These are phyloP conservation scores for Pongo pygmaeus DNA, from an alignment of 2,113 vertebrate species.

Conservation along the genomic window DNA sequence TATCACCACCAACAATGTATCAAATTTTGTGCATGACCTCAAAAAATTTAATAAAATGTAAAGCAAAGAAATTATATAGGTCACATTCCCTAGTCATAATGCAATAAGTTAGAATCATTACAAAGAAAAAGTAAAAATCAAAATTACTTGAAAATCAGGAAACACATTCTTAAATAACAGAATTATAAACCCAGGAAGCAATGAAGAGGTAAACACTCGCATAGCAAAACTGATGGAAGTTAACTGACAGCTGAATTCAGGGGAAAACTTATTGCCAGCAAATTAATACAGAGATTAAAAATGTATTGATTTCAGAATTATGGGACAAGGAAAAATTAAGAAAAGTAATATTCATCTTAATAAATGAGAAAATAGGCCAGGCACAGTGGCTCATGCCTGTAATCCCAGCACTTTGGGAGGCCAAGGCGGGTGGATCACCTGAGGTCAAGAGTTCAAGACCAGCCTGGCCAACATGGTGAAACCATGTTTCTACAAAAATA, in stretches of 20 bases:
- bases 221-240: not conserved
- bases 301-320: not conserved
- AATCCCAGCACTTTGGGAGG: no score
- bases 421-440: no score
- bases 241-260: not conserved
- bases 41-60: not conserved
- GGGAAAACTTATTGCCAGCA: not conserved
- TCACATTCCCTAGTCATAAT: not conserved
- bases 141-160: conserved; percentile 40
- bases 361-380: not conserved
- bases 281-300: not conserved
- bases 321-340: not conserved
- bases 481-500: no score
- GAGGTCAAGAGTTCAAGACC: no score
- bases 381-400: no score
- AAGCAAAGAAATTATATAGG: not conserved
- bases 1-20: not conserved
- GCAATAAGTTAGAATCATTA: not conserved
- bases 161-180: not conserved
- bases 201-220: not conserved
- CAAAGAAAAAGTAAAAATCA: not conserved
- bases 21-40: not conserved
- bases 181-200: not conserved
- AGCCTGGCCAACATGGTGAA: no score
- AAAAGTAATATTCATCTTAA: not conserved